Percentiles rank a stretch among this genome's conserved stretches.
Conservation (phyloP, 2,113 vertebrate species). For the Thunnus maccoyii region DNA sequence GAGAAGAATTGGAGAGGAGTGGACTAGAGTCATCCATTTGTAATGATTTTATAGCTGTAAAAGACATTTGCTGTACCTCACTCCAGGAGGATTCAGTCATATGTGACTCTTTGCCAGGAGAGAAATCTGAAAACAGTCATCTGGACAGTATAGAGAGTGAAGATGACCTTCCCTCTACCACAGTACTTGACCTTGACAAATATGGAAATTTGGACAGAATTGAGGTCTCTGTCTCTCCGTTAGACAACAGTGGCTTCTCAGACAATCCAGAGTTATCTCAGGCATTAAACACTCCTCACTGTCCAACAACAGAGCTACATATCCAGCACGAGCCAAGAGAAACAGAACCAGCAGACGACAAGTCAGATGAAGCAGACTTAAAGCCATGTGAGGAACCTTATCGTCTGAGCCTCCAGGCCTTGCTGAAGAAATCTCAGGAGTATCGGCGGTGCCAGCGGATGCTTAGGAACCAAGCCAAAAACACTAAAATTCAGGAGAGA, state of each 20-base stretch:
- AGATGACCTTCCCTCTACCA: not conserved
- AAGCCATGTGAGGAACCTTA: conserved; percentile 56
- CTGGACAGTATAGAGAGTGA: conserved; percentile 12
- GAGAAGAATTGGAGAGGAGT: conserved; percentile 72
- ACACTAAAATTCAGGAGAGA: conserved; percentile 63
- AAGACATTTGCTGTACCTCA: conserved; percentile 27
- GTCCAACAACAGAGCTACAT: conserved; percentile 15
- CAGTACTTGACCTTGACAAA: conserved; percentile 1
- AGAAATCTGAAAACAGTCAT: conserved; percentile 4
- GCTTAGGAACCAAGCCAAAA: conserved; percentile 78
- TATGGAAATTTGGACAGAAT: conserved; percentile 20
- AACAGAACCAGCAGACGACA: conserved; percentile 8
- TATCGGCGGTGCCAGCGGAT: conserved; percentile 78
- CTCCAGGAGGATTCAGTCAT: conserved; percentile 36
- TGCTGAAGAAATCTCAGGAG: conserved; percentile 86
- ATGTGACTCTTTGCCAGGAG: conserved; percentile 9
- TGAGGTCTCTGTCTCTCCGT: conserved; percentile 11
- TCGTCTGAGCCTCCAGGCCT: conserved; percentile 81
- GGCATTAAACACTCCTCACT: not conserved
- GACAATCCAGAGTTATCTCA: conserved; percentile 29
- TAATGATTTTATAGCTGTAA: conserved; percentile 10
- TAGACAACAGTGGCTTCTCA: conserved; percentile 30
- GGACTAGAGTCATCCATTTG: conserved; percentile 30
- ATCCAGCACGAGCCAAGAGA: conserved; percentile 26
- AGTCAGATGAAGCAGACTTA: conserved; percentile 19